Evolutionary conservation across 2,113 vertebrate genomes (phyloP), one percentile per base, ranked within the genome.

Genomic region (Morone chrysops): DNA sequence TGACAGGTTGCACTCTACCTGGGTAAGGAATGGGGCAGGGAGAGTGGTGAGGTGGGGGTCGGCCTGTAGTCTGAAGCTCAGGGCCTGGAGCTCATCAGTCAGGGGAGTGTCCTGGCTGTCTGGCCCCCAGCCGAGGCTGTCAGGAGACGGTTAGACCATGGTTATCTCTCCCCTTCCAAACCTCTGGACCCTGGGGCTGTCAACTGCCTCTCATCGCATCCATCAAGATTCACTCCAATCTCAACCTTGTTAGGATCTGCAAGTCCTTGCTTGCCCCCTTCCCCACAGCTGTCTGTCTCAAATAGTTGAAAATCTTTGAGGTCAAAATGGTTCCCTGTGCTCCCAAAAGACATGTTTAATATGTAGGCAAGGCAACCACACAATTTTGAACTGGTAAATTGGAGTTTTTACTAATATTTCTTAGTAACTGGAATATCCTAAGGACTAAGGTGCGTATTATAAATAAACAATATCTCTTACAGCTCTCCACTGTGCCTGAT

Each of bases 71-170:
- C 66, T 81, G 80, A 40, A 80, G 80, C 82, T 88, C 41, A 53
- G 68, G 75, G 67, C 83, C 63, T 85, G 75, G 54, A 81, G 77
- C 82, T 92, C 89, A 92, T 91, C 90, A 91, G 86, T 90, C 90
- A 91, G 83, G 69, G 81, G 59, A 78, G 75, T 78, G 81, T 77
- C 83, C 60, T 77, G 67, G 66, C 83, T 90, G 87, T 89, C 75
- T 87, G 83, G 63, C 74, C 88, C 73, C 79, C 56, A 70, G 73
- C 81, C 20, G 31, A 75, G 70, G 51, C 77, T 82, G 78, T 88
- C 86, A 87, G 77, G 63, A 90, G 74, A 82, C 4, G 63, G 73
- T 61, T 70, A 81, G 63, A 80, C 70, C 59, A 48, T 36, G 78
- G 75, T 88, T 87, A 82, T 86, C 81, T 83, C 78, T 82, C 75